These are phyloP conservation scores for Parascotia fuliginaria DNA, from an alignment of 2,888 invertebrate genomes.

Conservation along the genomic window DNA sequence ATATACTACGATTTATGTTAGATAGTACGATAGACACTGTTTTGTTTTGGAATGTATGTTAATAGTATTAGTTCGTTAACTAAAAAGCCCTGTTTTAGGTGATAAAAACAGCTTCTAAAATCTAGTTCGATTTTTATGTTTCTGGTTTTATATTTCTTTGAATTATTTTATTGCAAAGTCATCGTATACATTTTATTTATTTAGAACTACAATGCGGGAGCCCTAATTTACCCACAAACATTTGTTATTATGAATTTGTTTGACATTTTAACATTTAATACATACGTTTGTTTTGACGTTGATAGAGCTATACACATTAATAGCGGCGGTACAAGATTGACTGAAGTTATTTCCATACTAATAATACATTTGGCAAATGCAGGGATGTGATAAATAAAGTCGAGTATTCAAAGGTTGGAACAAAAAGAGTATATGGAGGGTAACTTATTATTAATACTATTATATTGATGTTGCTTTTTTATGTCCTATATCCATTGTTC, in stretches of 20 bases:
- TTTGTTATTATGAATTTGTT: slow-evolving; percentile 11
- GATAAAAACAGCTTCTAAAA: slow-evolving; percentile 6
- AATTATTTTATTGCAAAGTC: background rate
- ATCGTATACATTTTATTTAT: background rate
- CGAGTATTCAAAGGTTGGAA: background rate
- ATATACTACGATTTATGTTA: background rate
- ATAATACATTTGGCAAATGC: slow-evolving; percentile 35
- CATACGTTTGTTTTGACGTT: slow-evolving; percentile 19
- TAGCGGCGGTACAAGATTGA: slow-evolving; percentile 19
- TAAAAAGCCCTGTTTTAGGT: slow-evolving; percentile 8
- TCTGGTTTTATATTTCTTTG: background rate
- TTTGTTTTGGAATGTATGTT: slow-evolving; percentile 10
- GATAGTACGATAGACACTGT: slow-evolving; percentile 8
- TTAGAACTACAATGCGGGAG: background rate
- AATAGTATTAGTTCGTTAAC: slow-evolving; percentile 15
- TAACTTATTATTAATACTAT: no score
- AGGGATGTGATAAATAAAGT: slow-evolving; percentile 9
- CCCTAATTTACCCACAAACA: slow-evolving; percentile 7
- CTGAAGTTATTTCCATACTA: slow-evolving; percentile 23
- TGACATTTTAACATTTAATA: slow-evolving; percentile 26
- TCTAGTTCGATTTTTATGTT: slow-evolving; percentile 3
- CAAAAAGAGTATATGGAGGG: background rate
- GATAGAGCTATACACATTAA: slow-evolving; percentile 26
- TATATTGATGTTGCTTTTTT: no score
- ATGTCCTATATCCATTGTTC: no score